Base-by-base conservation (phyloP, 2,113 vertebrate species). In the Syrrhaptes paradoxus region DNA sequence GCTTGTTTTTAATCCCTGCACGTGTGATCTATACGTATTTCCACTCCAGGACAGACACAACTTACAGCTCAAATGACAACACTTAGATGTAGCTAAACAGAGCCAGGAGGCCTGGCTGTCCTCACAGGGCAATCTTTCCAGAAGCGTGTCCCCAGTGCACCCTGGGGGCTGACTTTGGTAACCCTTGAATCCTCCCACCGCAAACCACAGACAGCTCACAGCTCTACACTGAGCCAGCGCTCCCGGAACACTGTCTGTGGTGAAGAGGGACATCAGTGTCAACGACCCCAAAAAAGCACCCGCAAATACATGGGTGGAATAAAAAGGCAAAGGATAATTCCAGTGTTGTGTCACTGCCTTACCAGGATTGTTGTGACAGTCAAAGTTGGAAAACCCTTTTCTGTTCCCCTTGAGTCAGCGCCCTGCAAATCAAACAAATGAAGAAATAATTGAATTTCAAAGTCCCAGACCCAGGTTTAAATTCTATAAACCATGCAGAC, bases 341-440 rank as follows among this genome's bases (percentile, higher is more conserved):
- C 81, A 54, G 15, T 0, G 21, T 4, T 4, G 13, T 5, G n/a
- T 16, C 66, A 19, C 51, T 13, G 51, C 75, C 97, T 98, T 98
- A 99, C 98, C 98, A 98, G 96, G 92, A 99, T 98, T 0, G 98
- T 98, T 19, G 98, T 98, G 97, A 99, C 97, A 17, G 97, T 98
- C 95, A 99, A 41, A 19, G 95, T 97, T 16, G 97, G 98, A 13
- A 57, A 75, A 34, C 71, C 88, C 55, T 96, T 87, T 29, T 55
- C 94, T 22, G 57, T 21, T 78, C 88, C 73, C 31, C 67, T 87
- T 0, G 67, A 55, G 45, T 88, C 94, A 8, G 11, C 8, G 57
- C 68, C 89, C 97, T 97, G 87, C 15, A 46, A 43, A 48, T 1
- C 5, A 91, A 58, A 94, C 41, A 41, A 83, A 41, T 31, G 29